These are phyloP conservation scores for Panthera uncia DNA, from an alignment of 2,113 vertebrate genomes.

Conservation along the genomic window DNA sequence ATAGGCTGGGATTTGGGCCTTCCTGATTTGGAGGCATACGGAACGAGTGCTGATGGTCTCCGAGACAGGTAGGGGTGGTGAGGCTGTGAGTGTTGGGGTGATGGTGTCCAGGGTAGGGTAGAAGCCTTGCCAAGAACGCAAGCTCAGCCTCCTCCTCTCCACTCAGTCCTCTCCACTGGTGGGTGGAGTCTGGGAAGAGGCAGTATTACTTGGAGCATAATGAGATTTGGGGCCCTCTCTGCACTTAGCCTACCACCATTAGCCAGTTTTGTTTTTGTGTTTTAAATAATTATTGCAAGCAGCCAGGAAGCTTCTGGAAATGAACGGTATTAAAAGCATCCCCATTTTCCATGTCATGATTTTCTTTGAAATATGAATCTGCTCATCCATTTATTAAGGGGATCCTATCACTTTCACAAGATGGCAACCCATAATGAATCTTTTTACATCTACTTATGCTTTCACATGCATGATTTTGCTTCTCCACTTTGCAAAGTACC, in stretches of 20 bases:
- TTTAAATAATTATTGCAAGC: background rate
- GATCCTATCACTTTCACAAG: background rate
- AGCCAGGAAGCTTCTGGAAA: slow-evolving; percentile 11
- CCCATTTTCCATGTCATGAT: background rate
- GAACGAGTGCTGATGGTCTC: background rate
- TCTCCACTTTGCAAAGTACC: background rate
- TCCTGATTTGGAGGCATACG: background rate
- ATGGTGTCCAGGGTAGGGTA: background rate
- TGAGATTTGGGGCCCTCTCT: background rate
- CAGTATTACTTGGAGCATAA: accelerated
- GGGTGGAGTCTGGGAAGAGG: background rate
- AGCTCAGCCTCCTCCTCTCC: background rate
- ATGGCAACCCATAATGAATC: background rate
- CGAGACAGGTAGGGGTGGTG: background rate
- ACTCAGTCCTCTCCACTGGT: background rate
- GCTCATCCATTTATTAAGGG: background rate
- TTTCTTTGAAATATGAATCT: background rate
- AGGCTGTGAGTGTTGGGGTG: background rate
- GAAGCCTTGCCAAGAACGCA: background rate
- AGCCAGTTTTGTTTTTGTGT: background rate
- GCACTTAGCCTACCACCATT: background rate
- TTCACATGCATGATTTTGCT: background rate
- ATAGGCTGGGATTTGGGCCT: background rate
- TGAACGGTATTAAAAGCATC: background rate
- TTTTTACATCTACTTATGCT: background rate